phyloP scores from a whole-genome alignment of 2,888 invertebrate genomes.

The Anorthoa munda region DNA sequence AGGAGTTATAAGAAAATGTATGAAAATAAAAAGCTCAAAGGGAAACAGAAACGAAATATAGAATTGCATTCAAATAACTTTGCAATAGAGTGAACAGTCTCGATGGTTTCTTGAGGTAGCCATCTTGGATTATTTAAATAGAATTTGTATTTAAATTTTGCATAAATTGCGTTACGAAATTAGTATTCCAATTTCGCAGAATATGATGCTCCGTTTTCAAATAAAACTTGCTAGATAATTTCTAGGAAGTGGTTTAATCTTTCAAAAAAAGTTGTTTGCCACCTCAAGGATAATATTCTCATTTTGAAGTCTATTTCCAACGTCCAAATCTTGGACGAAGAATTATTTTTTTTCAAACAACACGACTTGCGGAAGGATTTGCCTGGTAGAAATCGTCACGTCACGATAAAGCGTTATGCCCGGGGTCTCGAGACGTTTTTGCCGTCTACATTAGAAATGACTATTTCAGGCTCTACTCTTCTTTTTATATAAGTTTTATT shows the following conservation, averaged over 20 bases:
- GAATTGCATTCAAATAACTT: conserved; percentile 52
- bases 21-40: conserved; percentile 56
- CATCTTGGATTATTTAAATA: conserved; percentile 32
- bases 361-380: too few relatives aligned
- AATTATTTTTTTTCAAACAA: too few relatives aligned
- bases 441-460: too few relatives aligned
- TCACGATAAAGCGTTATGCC: too few relatives aligned
- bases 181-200: conserved; percentile 5
- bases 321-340: too few relatives aligned
- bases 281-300: too few relatives aligned
- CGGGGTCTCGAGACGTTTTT: too few relatives aligned
- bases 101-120: neutral
- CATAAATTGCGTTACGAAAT: conserved; percentile 1
- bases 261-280: neutral
- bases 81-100: conserved; percentile 23
- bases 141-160: conserved; percentile 8
- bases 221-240: neutral
- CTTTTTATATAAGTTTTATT: neutral
- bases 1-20: conserved; percentile 56
- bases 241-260: neutral
- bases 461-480: too few relatives aligned
- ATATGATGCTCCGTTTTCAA: neutral
- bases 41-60: conserved; percentile 28
- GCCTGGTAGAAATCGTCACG: too few relatives aligned
- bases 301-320: too few relatives aligned